phyloP scores from a whole-genome alignment of 2,797 vertebrate species.

The Diglossa cyanea region DNA sequence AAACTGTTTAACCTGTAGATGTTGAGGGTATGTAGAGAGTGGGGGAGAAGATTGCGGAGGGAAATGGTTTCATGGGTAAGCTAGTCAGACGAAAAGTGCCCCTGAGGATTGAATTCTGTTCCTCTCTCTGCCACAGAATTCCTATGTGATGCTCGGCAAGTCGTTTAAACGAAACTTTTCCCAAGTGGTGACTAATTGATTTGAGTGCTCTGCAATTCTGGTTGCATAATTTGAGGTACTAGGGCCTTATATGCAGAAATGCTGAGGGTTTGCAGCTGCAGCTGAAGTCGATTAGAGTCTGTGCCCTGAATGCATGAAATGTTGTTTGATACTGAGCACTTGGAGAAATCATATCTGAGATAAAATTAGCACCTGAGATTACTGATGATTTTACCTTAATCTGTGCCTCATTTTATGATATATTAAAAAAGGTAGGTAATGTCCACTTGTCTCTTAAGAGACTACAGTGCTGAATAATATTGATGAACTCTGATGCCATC shows the following conservation, averaged over 20 bases:
- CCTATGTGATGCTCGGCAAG: conserved; percentile 59
- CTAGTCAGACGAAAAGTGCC: conserved; percentile 57
- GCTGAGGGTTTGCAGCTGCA: conserved; percentile 59
- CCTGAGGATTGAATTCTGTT: conserved; percentile 62
- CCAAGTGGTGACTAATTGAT: conserved; percentile 73
- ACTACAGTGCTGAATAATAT: neutral
- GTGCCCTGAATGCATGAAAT: conserved; percentile 22
- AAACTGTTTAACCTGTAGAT: conserved; percentile 69
- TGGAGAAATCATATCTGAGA: neutral
- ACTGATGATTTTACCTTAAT: neutral
- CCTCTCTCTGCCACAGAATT: conserved; percentile 61
- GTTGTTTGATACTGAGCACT: conserved; percentile 9
- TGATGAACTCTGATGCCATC: neutral
- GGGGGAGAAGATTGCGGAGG: conserved; percentile 32
- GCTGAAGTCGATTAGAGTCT: conserved; percentile 56
- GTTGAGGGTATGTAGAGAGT: conserved; percentile 34
- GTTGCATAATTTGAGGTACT: conserved; percentile 65
- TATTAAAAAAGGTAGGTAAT: neutral
- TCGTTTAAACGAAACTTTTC: conserved; percentile 69
- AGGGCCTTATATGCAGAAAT: conserved; percentile 46
- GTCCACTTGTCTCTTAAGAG: neutral
- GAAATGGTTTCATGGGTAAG: conserved; percentile 51
- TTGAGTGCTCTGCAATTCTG: conserved; percentile 71
- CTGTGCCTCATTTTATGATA: neutral
- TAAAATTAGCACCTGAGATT: conserved; percentile 28